A percentile compares a stretch with the other conserved stretches of the same genome.
Conservation (phyloP, 2,113 vertebrate genomes). For the Gambusia holbrooki region DNA sequence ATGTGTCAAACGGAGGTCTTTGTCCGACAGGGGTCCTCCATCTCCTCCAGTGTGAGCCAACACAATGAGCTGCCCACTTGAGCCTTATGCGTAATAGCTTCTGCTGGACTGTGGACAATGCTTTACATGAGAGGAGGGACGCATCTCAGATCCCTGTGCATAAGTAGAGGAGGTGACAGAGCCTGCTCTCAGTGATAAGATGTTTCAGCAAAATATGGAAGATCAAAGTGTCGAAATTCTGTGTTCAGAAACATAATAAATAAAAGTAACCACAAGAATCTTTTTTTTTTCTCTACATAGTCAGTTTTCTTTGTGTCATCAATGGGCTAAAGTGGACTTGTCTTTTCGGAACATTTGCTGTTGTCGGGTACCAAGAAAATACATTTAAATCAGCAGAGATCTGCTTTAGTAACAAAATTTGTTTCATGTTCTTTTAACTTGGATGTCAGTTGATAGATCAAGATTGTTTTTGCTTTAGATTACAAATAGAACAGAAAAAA, state of each 20-base stretch:
- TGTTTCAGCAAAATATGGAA: not conserved
- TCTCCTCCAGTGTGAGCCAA: slow-evolving; percentile 23
- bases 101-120: slow-evolving; percentile 19
- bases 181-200: not conserved
- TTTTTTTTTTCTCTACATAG: too few species aligned
- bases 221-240: not conserved
- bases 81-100: slow-evolving; percentile 25
- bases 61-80: slow-evolving; percentile 51
- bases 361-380: not conserved
- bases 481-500: not conserved
- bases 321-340: not conserved
- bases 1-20: slow-evolving; percentile 57
- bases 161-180: not conserved
- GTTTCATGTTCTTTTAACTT: not conserved
- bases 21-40: slow-evolving; percentile 49
- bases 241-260: too few species aligned
- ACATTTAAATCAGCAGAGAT: not conserved
- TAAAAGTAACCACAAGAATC: too few species aligned
- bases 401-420: not conserved
- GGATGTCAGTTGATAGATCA: not conserved
- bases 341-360: not conserved
- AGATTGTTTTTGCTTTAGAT: not conserved
- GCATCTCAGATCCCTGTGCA: slow-evolving; percentile 7
- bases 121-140: slow-evolving; percentile 2
- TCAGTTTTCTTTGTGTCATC: too few species aligned